Base-by-base conservation (phyloP, 2,797 vertebrate species). In the Scleropages formosus region DNA sequence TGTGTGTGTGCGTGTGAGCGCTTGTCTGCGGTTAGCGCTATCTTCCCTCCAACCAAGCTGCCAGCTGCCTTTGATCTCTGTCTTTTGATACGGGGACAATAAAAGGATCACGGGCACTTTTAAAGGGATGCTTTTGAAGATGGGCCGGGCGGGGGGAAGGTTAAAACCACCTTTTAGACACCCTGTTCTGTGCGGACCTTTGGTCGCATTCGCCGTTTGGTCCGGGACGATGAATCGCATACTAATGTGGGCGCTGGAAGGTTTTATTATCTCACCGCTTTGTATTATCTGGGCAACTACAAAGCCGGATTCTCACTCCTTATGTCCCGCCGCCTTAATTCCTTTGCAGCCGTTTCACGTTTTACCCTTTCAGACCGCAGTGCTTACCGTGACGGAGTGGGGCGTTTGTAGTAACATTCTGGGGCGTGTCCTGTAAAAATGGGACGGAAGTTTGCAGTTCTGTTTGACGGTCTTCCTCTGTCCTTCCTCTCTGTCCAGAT, bases 401-500 rank as follows among this genome's bases (percentile, higher is more conserved):
- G n/a, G n/a, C n/a, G n/a, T n/a, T n/a, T n/a, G n/a, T n/a, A n/a
- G n/a, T n/a, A n/a, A n/a, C n/a, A n/a, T n/a, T n/a, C n/a, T n/a
- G n/a, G n/a, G n/a, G n/a, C n/a, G n/a, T n/a, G n/a, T n/a, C n/a
- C n/a, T n/a, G n/a, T n/a, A n/a, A n/a, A n/a, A n/a, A n/a, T n/a
- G n/a, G n/a, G n/a, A n/a, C n/a, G n/a, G n/a, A n/a, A 13, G 13
- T 24, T 49, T 13, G n/a, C 53, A 67, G 16, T 24, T n/a, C 15
- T 67, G 65, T 49, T 24, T 47, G 13, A 0, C 66, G 66, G 64
- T 58, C 10, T 72, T 1, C 66, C 31, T 31, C 39, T 59, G 13
- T 67, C 31, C 44, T n/a, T 46, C 58, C 56, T 69, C 56, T 78
- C 8, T 63, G 24, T 49, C 11, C 84, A 99, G 97, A 99, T 74